phyloP scores from a whole-genome alignment of 2,113 vertebrate genomes.

The Struthio camelus region DNA sequence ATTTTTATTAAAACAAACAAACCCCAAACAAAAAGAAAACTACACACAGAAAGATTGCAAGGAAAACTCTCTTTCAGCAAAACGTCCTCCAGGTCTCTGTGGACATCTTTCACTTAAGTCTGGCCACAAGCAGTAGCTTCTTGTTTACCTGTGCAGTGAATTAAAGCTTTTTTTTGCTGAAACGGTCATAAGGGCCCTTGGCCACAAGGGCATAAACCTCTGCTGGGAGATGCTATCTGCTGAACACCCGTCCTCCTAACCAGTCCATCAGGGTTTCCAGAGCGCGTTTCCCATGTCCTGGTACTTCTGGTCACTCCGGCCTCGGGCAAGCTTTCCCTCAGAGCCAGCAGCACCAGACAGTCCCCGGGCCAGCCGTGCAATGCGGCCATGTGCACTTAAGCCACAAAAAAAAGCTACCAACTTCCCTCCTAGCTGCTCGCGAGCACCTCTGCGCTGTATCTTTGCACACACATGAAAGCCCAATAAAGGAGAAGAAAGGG shows the following conservation, averaged over 20 bases:
- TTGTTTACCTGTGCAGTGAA: neutral
- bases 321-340: neutral
- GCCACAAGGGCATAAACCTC: neutral
- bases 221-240: neutral
- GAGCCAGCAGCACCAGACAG: neutral
- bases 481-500: neutral
- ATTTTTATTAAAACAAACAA: neutral
- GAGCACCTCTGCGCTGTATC: neutral
- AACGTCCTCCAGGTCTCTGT: neutral
- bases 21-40: no score
- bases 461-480: fast-evolving
- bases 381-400: neutral
- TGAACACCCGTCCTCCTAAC: neutral
- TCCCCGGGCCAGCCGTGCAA: neutral
- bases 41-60: neutral
- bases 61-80: neutral
- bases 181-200: no score
- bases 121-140: neutral
- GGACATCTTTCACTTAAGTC: neutral
- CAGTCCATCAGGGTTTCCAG: neutral
- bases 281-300: neutral
- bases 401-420: neutral
- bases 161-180: neutral
- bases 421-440: neutral
- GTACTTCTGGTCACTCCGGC: neutral